phyloP scores from a whole-genome alignment of 2,888 invertebrate species.

The Chelonus formosanus region DNA sequence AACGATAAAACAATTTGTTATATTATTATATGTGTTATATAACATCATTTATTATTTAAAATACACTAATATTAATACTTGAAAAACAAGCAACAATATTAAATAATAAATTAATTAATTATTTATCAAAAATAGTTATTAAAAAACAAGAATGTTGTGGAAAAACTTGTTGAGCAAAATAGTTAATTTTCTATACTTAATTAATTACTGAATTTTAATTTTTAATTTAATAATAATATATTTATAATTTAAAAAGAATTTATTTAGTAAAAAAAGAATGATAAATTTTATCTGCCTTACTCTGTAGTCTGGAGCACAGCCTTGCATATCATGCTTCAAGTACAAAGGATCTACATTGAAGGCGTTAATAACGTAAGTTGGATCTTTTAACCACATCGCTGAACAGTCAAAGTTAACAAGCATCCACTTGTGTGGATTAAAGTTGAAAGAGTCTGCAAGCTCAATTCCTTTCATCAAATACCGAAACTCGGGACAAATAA shows the following conservation, averaged over 20 bases:
- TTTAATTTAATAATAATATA: too few relatives aligned
- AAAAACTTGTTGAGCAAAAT: too few relatives aligned
- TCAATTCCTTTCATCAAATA: constrained; percentile 89
- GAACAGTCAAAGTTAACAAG: constrained; percentile 99
- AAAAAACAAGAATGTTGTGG: too few relatives aligned
- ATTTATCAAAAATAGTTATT: neutral
- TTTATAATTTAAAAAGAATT: too few relatives aligned
- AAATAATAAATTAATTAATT: neutral
- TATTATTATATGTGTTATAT: too few relatives aligned
- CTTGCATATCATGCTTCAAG: constrained; percentile 92
- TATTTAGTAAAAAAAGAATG: too few relatives aligned
- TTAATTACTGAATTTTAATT: too few relatives aligned
- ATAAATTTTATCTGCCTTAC: constrained; percentile 56
- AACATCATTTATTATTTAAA: too few relatives aligned
- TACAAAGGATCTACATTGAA: constrained; percentile 98
- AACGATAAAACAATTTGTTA: too few relatives aligned
- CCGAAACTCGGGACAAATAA: constrained; percentile 96
- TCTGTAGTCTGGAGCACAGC: constrained; percentile 90
- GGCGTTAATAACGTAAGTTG: constrained; percentile 89
- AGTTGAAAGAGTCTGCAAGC: constrained; percentile 94
- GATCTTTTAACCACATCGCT: constrained; percentile 94
- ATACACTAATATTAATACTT: too few relatives aligned
- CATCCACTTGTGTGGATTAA: constrained; percentile 99
- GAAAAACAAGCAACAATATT: too few relatives aligned
- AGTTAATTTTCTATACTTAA: too few relatives aligned